Evolutionary conservation across 2,797 vertebrate genomes (phyloP).

Genomic region (Enteromius viviparus): DNA sequence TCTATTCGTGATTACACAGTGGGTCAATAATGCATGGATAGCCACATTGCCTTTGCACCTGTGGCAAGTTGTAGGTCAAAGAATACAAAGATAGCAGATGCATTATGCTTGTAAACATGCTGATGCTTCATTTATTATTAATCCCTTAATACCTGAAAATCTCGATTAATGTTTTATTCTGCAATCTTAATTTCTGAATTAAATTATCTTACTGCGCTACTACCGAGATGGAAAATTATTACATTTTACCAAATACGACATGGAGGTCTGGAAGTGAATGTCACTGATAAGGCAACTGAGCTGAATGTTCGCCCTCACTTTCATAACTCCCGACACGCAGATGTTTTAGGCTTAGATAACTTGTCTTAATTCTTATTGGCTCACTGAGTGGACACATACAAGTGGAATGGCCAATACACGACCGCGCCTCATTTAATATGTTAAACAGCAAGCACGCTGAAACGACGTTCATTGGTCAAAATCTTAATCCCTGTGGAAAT

Average conservation of each 20-base stretch:
- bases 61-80: neutral
- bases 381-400: neutral
- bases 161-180: neutral
- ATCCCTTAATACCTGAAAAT: neutral
- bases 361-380: slow-evolving; percentile 54
- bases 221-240: neutral
- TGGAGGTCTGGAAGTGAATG: neutral
- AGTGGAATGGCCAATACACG: slow-evolving; percentile 50
- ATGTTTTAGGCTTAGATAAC: slow-evolving; percentile 64
- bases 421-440: slow-evolving; percentile 7
- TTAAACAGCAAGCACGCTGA: neutral
- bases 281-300: neutral
- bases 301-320: slow-evolving; percentile 7
- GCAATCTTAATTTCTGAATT: neutral
- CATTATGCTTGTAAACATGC: neutral
- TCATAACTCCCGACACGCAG: neutral
- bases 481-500: too few species aligned
- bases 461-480: slow-evolving; percentile 61
- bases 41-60: neutral
- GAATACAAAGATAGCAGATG: neutral
- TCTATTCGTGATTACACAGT: neutral
- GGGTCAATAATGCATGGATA: neutral
- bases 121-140: neutral
- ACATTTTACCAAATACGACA: neutral
- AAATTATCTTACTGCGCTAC: neutral